A percentile compares a stretch with the other conserved stretches of the same genome.
phyloP scores from a whole-genome alignment of 2,888 invertebrate genomes.

The Oxytorus armatus region DNA sequence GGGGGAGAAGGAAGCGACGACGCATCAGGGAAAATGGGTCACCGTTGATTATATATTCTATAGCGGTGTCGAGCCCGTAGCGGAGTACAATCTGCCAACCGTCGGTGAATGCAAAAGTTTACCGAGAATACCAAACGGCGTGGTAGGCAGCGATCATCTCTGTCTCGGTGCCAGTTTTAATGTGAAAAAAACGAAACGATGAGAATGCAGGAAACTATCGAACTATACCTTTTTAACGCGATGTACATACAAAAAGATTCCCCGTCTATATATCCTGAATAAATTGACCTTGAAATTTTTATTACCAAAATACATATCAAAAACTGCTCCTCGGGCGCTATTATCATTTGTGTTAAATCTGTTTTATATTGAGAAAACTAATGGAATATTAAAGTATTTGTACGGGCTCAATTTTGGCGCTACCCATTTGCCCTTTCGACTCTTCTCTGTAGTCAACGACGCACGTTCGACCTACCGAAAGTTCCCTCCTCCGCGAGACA shows the following conservation, averaged over 20 bases:
- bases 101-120: slow-evolving; percentile 86
- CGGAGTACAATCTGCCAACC: slow-evolving; percentile 88
- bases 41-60: slow-evolving; percentile 97
- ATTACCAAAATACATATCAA: too few species aligned
- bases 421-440: slow-evolving; percentile 65
- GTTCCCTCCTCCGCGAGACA: slow-evolving; percentile 43
- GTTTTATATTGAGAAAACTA: too few species aligned
- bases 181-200: slow-evolving; percentile 82
- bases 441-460: slow-evolving; percentile 71
- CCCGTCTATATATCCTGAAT: slow-evolving; percentile 23
- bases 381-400: slow-evolving; percentile 52
- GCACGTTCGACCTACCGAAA: slow-evolving; percentile 74
- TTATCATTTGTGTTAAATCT: too few species aligned
- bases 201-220: neutral
- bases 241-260: slow-evolving; percentile 23
- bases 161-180: slow-evolving; percentile 91
- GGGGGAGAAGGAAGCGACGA: slow-evolving; percentile 88
- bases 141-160: slow-evolving; percentile 94
- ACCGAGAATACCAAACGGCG: slow-evolving; percentile 90
- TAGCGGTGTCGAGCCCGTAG: slow-evolving; percentile 85
- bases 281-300: slow-evolving; percentile 17
- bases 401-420: slow-evolving; percentile 69
- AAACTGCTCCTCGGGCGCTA: too few species aligned
- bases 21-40: slow-evolving; percentile 90
- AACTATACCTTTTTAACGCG: too few species aligned